Conservation (phyloP, 2,113 vertebrate species). For the Apodemus speciosus region DNA sequence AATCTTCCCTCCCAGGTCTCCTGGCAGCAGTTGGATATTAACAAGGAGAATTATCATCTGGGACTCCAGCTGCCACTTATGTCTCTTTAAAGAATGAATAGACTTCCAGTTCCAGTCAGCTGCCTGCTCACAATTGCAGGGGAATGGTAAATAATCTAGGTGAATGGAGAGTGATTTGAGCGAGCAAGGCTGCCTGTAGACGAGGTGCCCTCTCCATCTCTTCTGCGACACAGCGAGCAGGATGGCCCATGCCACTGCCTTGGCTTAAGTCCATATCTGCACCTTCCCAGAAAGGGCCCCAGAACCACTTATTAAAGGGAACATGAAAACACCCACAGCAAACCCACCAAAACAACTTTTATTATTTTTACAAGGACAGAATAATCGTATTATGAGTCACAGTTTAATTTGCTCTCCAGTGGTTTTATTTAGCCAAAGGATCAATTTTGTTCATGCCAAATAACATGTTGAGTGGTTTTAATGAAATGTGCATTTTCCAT, state of each 20-base stretch:
- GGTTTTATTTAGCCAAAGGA: slow-evolving; percentile 58
- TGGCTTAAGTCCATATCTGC: slow-evolving; percentile 31
- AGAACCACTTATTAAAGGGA: slow-evolving; percentile 19
- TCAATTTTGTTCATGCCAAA: slow-evolving; percentile 39
- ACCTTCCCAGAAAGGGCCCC: slow-evolving; percentile 3
- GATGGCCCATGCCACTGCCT: neutral
- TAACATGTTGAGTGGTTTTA: slow-evolving; percentile 60
- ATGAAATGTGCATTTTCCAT: slow-evolving; percentile 47
- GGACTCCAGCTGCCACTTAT: slow-evolving; percentile 60
- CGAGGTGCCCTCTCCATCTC: slow-evolving; percentile 20
- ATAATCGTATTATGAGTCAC: slow-evolving; percentile 12
- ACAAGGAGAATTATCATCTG: slow-evolving; percentile 63
- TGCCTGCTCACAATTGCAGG: slow-evolving; percentile 63
- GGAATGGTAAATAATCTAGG: slow-evolving; percentile 60
- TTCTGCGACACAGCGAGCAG: neutral
- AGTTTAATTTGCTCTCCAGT: slow-evolving; percentile 66
- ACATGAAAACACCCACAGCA: slow-evolving; percentile 1
- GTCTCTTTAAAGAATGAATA: slow-evolving; percentile 70
- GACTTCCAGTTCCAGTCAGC: slow-evolving; percentile 25
- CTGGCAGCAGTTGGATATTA: slow-evolving; percentile 49
- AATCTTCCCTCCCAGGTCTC: slow-evolving; percentile 51
- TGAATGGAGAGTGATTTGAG: slow-evolving; percentile 65
- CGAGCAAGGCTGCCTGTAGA: slow-evolving; percentile 27
- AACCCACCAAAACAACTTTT: slow-evolving; percentile 38
- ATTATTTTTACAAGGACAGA: slow-evolving; percentile 57